phyloP scores from a whole-genome alignment of 2,888 invertebrate genomes.

The Eupelmus urozonus region DNA sequence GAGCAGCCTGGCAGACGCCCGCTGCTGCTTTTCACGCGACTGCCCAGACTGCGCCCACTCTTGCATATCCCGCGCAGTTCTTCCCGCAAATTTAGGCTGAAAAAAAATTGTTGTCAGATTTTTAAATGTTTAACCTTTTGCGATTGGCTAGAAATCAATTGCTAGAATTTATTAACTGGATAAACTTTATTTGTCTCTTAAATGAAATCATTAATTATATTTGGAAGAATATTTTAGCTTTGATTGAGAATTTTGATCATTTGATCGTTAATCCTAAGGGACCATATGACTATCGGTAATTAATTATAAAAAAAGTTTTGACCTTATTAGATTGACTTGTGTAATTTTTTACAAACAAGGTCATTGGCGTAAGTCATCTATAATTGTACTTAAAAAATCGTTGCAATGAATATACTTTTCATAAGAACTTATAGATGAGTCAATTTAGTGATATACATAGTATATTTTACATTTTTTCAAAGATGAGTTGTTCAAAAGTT shows the following conservation, averaged over 20 bases:
- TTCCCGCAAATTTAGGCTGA: constrained; percentile 72
- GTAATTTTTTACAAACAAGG: background rate
- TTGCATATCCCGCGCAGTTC: constrained; percentile 80
- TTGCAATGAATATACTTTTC: background rate
- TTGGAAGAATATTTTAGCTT: background rate
- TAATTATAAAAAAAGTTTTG: no score
- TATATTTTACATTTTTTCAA: no score
- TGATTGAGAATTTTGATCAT: background rate
- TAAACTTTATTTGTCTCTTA: background rate
- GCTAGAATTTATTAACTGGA: no score
- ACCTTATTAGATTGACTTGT: no score
- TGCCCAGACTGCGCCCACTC: constrained; percentile 76
- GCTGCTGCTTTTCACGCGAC: constrained; percentile 73
- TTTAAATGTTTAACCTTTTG: background rate
- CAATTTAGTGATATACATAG: no score
- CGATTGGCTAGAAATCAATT: no score
- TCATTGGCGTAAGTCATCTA: background rate
- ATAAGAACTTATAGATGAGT: background rate
- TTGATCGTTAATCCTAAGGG: background rate
- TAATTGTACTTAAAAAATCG: constrained; percentile 35
- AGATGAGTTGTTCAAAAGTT: no score
- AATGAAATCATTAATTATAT: background rate
- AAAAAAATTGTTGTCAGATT: background rate
- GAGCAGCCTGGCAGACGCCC: constrained; percentile 73
- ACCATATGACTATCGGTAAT: background rate